Conservation (phyloP, 2,113 vertebrate species). For the Vireo altiloquus region DNA sequence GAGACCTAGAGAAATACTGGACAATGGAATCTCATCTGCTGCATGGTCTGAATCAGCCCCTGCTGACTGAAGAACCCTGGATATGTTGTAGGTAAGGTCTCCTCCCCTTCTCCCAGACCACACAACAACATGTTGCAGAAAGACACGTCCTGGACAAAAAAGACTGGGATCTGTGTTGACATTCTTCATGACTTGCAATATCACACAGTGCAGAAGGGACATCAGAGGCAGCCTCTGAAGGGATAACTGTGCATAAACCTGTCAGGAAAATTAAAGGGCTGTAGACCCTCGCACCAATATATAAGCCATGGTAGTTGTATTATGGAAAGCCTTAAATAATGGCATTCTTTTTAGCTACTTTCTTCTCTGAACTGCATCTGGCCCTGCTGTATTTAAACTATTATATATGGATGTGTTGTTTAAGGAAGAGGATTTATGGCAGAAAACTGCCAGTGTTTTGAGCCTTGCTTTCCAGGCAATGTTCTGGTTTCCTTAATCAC, state of each 20-base stretch:
- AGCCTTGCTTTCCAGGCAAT: slow-evolving; percentile 25
- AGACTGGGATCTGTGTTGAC: background rate
- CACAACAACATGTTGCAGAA: background rate
- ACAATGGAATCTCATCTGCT: background rate
- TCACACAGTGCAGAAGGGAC: background rate
- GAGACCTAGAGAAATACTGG: background rate
- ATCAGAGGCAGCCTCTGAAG: background rate
- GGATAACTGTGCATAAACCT: slow-evolving; percentile 31
- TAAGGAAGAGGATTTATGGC: slow-evolving; percentile 50
- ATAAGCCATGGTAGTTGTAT: background rate
- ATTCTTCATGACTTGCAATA: background rate
- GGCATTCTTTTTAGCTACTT: slow-evolving; percentile 8
- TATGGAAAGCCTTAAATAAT: slow-evolving; percentile 23
- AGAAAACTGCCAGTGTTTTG: slow-evolving; percentile 25
- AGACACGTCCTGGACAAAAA: background rate
- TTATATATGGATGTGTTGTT: slow-evolving; percentile 47
- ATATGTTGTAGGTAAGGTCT: background rate
- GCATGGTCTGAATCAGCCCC: background rate
- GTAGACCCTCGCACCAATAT: background rate
- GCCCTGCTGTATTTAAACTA: slow-evolving; percentile 37
- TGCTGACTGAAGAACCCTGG: background rate
- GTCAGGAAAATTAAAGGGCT: slow-evolving; percentile 43
- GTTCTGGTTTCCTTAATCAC: slow-evolving; percentile 48
- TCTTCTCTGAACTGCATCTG: slow-evolving; percentile 37
- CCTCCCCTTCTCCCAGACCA: background rate